phyloP scores from a whole-genome alignment of 2,113 vertebrate genomes.

The Rattus rattus region DNA sequence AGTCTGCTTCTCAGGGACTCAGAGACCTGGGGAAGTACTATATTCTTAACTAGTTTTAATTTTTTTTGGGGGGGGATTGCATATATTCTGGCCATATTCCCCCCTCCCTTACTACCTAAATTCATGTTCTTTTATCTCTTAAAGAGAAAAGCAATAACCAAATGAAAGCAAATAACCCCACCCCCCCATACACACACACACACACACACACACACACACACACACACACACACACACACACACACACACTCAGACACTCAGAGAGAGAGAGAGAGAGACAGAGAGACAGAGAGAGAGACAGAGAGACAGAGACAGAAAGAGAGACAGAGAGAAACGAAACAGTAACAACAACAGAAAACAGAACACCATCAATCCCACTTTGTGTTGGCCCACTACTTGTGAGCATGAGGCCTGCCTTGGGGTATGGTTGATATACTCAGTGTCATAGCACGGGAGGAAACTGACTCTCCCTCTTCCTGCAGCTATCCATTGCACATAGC shows the following conservation, averaged over 20 bases:
- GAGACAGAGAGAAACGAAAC: no score
- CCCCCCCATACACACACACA: neutral
- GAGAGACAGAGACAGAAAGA: no score
- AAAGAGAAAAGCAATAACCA: neutral
- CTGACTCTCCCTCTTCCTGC: neutral
- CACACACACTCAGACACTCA: neutral
- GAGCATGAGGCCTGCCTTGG: neutral
- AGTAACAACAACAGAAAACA: neutral
- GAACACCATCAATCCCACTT: neutral
- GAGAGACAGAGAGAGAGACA: neutral
- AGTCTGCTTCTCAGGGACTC: neutral
- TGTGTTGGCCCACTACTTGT: neutral
- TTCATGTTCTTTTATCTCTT: neutral
- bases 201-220: neutral
- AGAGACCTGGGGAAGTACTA: neutral
- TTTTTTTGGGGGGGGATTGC: neutral
- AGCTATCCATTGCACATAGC: neutral
- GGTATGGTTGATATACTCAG: neutral
- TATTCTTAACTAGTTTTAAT: no score
- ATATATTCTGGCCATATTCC: neutral
- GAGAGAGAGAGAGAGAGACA: neutral
- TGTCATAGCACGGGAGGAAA: neutral
- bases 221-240: neutral
- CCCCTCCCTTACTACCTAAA: neutral
- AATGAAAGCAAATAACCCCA: neutral